Conservation (phyloP, 2,888 invertebrate genomes). For the Iphiclides podalirius region DNA sequence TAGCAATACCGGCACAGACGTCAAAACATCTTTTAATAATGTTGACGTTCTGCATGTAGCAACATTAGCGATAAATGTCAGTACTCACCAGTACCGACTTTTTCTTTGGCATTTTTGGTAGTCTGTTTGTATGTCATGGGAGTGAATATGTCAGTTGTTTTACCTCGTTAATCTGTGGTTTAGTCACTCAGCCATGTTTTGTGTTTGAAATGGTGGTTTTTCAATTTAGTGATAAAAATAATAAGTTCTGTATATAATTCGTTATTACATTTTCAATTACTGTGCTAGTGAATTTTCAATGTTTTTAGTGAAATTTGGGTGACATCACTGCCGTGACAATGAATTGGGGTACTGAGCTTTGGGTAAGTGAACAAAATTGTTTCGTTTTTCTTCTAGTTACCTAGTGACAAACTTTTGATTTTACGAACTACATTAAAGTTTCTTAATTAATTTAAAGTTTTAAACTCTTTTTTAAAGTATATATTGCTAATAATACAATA, state of each 20-base stretch:
- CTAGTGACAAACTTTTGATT: slow-evolving; percentile 20
- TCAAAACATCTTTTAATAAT: too few species aligned
- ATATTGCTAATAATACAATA: too few species aligned
- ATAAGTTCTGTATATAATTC: slow-evolving; percentile 53
- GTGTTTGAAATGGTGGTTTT: slow-evolving; percentile 72
- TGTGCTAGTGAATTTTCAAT: slow-evolving; percentile 70
- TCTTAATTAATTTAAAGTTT: too few species aligned
- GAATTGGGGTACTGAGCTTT: slow-evolving; percentile 85
- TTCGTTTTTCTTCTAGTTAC: slow-evolving; percentile 30
- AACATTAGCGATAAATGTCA: slow-evolving; percentile 11
- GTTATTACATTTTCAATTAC: slow-evolving; percentile 45
- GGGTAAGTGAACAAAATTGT: slow-evolving; percentile 74
- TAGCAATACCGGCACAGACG: too few species aligned
- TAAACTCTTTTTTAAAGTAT: too few species aligned
- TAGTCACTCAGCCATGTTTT: slow-evolving; percentile 76
- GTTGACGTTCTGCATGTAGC: neutral
- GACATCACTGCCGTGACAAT: slow-evolving; percentile 71
- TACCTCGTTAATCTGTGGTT: slow-evolving; percentile 37
- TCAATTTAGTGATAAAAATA: slow-evolving; percentile 58
- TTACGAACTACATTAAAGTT: slow-evolving; percentile 8
- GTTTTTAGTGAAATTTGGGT: slow-evolving; percentile 72
- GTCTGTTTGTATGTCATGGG: slow-evolving; percentile 24
- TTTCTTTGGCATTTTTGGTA: slow-evolving; percentile 23
- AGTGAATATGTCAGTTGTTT: slow-evolving; percentile 26
- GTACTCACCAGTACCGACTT: slow-evolving; percentile 14